Evolutionary conservation across 2,888 invertebrate genomes (phyloP), one percentile per base, ranked within the genome.

Genomic region (Molorchus minor): DNA sequence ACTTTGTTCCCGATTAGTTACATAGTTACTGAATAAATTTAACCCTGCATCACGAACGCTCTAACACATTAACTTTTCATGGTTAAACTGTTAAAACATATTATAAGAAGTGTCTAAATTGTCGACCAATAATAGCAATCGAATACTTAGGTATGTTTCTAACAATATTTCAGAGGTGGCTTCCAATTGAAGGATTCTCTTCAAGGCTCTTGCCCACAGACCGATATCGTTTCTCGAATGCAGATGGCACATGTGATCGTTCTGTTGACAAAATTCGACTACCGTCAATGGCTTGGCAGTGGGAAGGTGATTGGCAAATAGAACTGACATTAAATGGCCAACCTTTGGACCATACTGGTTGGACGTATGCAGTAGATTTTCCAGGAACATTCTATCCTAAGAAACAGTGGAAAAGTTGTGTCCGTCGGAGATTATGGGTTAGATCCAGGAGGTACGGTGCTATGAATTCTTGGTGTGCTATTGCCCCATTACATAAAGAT

Each of bases 281-380:
- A 43, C 96, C 96, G 3, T 95, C 96, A 0, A 91, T 94, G 88
- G 94, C 94, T 12, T 97, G 96, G 96, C 92, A 94, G 74, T 97
- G 96, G 96, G 96, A 97, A 82, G 93, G 93, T 2, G 94, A 94
- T 68, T 96, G 96, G 96, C 89, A 91, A 71, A 83, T 94, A 55
- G 94, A 94, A 76, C 84, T 92, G 15, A 90, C 91, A 2, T 82
- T 71, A 69, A 91, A 93, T 78, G 95, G 95, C 1, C 92, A 94
- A 73, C 91, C 93, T 2, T 82, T 96, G 61, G 93, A 93, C 74
- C 91, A 93, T 78, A 93, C 95, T 83, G 95, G 95, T 12, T 96
- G 96, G 96, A 92, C 91, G 53, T 96, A 96, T 82, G 94, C 96
- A 29, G 85, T 95, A 29, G 95, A 96, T 80, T 96, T 96, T 80